Conservation (phyloP, 2,888 invertebrate genomes). For the Caenorhabditis sp. region DNA sequence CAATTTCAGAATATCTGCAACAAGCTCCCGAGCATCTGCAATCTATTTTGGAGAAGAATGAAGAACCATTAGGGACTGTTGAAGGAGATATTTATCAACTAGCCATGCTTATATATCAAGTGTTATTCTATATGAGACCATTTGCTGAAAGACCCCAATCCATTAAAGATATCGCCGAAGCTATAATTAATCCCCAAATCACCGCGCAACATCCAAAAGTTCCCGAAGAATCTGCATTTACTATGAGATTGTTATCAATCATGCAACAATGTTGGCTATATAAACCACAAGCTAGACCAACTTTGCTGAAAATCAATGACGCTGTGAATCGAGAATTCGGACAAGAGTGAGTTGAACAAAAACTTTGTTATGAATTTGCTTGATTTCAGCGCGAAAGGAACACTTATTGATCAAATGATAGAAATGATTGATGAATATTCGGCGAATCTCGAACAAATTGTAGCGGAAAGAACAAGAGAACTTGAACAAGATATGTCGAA, state of each 20-base stretch:
- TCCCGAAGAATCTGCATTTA: slow-evolving; percentile 37
- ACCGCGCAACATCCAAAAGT: slow-evolving; percentile 40
- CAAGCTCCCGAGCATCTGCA: slow-evolving; percentile 43
- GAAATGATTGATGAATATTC: slow-evolving; percentile 60
- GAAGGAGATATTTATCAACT: slow-evolving; percentile 52
- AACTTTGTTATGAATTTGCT: background rate
- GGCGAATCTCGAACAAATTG: slow-evolving; percentile 54
- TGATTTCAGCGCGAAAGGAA: slow-evolving; percentile 51
- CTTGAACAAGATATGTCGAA: slow-evolving; percentile 43
- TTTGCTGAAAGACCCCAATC: slow-evolving; percentile 44
- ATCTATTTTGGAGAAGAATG: slow-evolving; percentile 27
- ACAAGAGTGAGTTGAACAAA: slow-evolving; percentile 34
- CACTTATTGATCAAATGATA: slow-evolving; percentile 58
- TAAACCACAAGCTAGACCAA: slow-evolving; percentile 39
- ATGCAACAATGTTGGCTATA: slow-evolving; percentile 51
- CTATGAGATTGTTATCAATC: slow-evolving; percentile 46
- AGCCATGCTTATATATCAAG: slow-evolving; percentile 56
- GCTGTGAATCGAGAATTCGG: slow-evolving; percentile 55
- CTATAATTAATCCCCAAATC: slow-evolving; percentile 11
- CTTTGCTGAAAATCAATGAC: slow-evolving; percentile 46
- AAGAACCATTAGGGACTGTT: slow-evolving; percentile 29
- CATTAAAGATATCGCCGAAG: slow-evolving; percentile 8
- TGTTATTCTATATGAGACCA: slow-evolving; percentile 47
- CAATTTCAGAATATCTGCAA: slow-evolving; percentile 51
- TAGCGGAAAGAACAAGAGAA: slow-evolving; percentile 49